Evolutionary conservation across 2,888 invertebrate species (phyloP), one percentile per base, ranked within the genome.

Genomic region (Blastobasis lacticolella): DNA sequence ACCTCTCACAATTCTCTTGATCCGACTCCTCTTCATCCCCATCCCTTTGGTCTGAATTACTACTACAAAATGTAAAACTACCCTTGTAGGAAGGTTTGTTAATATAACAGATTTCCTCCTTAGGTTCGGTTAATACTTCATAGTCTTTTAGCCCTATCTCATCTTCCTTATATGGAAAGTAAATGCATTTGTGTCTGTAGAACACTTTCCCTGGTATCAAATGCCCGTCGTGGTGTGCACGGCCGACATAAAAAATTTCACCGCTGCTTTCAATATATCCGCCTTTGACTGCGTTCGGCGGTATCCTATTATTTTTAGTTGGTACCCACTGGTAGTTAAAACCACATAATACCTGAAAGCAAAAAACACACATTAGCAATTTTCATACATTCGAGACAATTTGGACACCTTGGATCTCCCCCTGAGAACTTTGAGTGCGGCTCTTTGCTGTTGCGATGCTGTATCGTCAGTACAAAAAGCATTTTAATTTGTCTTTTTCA

Each of bases 131-230:
- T 46, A 67, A 49, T 37, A 66, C 58, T 51, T 67, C 64, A 44
- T 50, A 65, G 5, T 50, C 49, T 36, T 48, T 50, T 46, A 53
- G 48, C 1, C 7, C 49, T 1, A 62, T 46, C 47, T 59, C 60
- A 23, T 49, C 44, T 4, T 55, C 58, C 37, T 59, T 43, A 45
- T 51, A 94, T 49, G 94, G 81, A 9, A 94, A 78, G 67, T 94
- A 94, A 56, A 91, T 90, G 0, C 90, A 89, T 42, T 91, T 91
- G 66, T 94, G 94, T 37, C 92, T 90, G 2, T 62, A 54, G 9
- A 58, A 56, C 3, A 64, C 70, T 78, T 94, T 94, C 42, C 94
- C 94, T 50, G 94, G 94, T 63, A 94, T 89, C 8, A 93, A 74
- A 46, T 90, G 92, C 42, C 93, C 93, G 62, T 92, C 91, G 68